Conservation (phyloP, 2,797 vertebrate species). For the Anniella stebbinsi region DNA sequence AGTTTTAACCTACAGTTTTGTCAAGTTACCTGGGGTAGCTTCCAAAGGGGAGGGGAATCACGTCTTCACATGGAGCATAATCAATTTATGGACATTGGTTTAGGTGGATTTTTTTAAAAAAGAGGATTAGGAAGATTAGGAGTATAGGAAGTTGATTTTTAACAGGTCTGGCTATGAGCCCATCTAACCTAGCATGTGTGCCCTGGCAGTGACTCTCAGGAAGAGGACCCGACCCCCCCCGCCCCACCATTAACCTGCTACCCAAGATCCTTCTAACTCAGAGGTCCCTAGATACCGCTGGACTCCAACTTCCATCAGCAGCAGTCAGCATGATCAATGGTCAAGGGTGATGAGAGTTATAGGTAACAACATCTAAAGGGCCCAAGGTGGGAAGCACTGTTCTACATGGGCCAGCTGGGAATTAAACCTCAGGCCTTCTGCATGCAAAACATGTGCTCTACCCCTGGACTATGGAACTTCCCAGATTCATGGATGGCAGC, state of each 20-base stretch:
- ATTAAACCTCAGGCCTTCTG: neutral
- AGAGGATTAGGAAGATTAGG: neutral
- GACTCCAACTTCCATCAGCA: neutral
- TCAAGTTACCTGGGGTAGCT: constrained; percentile 20
- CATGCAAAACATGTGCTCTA: neutral
- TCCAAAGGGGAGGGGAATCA: neutral
- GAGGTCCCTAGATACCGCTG: neutral
- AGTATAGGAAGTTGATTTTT: neutral
- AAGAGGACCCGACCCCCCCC: neutral
- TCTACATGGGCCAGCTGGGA: neutral
- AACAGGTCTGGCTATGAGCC: neutral
- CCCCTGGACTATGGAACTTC: neutral
- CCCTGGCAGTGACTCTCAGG: neutral
- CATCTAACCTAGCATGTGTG: neutral
- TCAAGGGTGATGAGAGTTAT: neutral
- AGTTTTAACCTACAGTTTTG: constrained; percentile 14
- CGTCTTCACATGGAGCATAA: neutral
- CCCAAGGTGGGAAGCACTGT: neutral
- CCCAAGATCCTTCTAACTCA: neutral
- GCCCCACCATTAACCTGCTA: neutral
- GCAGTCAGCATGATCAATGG: neutral
- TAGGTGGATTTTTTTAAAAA: too few relatives aligned
- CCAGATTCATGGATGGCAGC: neutral
- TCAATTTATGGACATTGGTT: neutral
- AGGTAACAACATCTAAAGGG: neutral